Conservation (phyloP, 2,113 vertebrate species). For the Colistium nudipinnis region DNA sequence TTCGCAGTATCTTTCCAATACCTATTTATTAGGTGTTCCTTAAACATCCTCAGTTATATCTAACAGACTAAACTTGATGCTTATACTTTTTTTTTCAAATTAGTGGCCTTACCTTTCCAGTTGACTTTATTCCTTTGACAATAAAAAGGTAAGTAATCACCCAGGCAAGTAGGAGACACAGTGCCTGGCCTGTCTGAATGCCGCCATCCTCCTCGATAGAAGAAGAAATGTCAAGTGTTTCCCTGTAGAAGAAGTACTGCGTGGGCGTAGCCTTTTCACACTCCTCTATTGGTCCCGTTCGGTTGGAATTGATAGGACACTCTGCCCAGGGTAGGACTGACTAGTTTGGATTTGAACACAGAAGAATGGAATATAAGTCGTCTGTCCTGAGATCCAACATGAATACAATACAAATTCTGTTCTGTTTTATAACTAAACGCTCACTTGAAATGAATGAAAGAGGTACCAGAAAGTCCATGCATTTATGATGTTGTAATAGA, state of each 20-base stretch:
- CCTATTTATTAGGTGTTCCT: not conserved
- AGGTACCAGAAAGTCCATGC: conserved; percentile 98
- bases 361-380: not conserved
- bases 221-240: conserved; percentile 89
- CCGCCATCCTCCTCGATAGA: conserved; percentile 86
- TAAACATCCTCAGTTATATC: not conserved
- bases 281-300: conserved; percentile 84
- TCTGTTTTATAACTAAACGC: conserved; percentile 32
- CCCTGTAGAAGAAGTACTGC: conserved; percentile 94
- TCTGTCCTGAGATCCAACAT: not conserved
- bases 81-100: not conserved
- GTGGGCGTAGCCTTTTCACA: conserved; percentile 88
- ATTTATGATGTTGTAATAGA: conserved; percentile 95
- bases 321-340: conserved; percentile 89
- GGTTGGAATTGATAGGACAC: conserved; percentile 88
- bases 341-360: conserved; percentile 72
- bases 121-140: conserved; percentile 87
- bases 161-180: conserved; percentile 91
- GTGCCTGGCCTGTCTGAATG: conserved; percentile 85
- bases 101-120: conserved; percentile 84
- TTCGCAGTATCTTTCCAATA: not conserved
- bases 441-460: conserved; percentile 96
- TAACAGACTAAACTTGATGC: not conserved
- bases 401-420: not conserved
- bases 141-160: conserved; percentile 89